Percentiles rank a stretch among this genome's conserved stretches.
Conservation (phyloP, 1,140 invertebrate genomes). For the Streblospio benedicti region DNA sequence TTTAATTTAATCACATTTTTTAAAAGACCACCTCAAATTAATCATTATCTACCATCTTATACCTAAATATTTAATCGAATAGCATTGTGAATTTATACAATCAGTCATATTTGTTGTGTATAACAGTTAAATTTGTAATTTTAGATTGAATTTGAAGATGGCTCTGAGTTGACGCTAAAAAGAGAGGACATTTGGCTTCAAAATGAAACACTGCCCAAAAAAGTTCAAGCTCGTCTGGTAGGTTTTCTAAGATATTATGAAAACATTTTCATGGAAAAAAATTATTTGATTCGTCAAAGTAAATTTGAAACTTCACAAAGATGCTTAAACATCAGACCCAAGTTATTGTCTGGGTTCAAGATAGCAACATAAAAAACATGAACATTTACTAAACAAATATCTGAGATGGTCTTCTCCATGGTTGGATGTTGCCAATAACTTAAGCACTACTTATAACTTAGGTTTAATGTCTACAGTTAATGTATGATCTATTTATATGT, state of each 20-base stretch:
- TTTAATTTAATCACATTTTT: not conserved
- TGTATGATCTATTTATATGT: not conserved
- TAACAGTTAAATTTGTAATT: not conserved
- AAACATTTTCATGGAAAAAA: not conserved
- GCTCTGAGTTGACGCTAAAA: constrained; percentile 31
- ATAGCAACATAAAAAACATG: not conserved
- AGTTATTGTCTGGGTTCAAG: not conserved
- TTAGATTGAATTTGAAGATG: constrained; percentile 49
- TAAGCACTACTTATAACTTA: too few species aligned
- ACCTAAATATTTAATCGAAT: too few species aligned
- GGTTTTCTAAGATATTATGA: constrained; percentile 6
- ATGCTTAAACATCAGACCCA: constrained; percentile 2
- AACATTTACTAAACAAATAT: not conserved
- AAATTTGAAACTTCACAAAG: not conserved
- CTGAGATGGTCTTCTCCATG: not conserved
- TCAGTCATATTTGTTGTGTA: too few species aligned
- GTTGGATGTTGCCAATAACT: not conserved
- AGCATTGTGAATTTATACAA: too few species aligned
- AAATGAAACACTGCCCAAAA: constrained; percentile 47
- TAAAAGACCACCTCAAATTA: too few species aligned
- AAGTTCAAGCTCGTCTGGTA: constrained; percentile 43
- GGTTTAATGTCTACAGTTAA: not conserved
- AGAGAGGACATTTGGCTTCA: constrained; percentile 44
- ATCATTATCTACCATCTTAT: too few species aligned
- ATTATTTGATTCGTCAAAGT: not conserved